Base-by-base conservation (phyloP, 23 tunicate genomes). In the Oikopleura vanhoeffeni region DNA sequence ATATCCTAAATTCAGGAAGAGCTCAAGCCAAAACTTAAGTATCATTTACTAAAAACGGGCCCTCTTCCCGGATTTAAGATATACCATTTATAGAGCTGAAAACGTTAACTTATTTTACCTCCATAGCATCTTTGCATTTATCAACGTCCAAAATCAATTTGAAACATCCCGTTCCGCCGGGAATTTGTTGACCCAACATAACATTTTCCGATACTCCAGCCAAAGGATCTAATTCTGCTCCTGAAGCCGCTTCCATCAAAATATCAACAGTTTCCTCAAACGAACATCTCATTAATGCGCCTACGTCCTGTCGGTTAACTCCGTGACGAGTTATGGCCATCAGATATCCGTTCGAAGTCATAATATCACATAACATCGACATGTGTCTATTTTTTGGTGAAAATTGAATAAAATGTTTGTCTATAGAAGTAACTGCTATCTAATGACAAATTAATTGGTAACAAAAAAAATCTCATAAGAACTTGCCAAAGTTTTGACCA, bases 311-410 rank as follows among this genome's bases (percentile, higher is more conserved):
- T 40, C 98, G 77, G 58, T 93, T 93, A 57, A 93, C 90, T 0
- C 98, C 98, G 85, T 93, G 98, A 41, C 98, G 84, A 35, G 98
- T 93, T 89, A 93, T 93, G 13, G 98, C 98, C 98, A 93, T 93
- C 83, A 93, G 76, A 75, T 93, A 93, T 34, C 98, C 98, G 85
- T 90, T 89, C 39, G 90, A 88, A 0, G 98, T 93, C 98, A 93
- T 93, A 83, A 93, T 90, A 33, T 93, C 98, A 83, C 98, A 93
- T 76, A 93, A 82, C 60, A 93, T 41, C 40, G 98, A 88, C 76
- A 93, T 67, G 57, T 93, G 98, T 0, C n/a, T n/a, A n/a, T n/a
- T n/a, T n/a, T n/a, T n/a, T n/a, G n/a, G n/a, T n/a, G n/a, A n/a
- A n/a, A n/a, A n/a, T n/a, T n/a, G n/a, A n/a, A n/a, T n/a, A n/a